Conservation (phyloP, 1,140 invertebrate species). For the Cheumatopsyche charites region DNA sequence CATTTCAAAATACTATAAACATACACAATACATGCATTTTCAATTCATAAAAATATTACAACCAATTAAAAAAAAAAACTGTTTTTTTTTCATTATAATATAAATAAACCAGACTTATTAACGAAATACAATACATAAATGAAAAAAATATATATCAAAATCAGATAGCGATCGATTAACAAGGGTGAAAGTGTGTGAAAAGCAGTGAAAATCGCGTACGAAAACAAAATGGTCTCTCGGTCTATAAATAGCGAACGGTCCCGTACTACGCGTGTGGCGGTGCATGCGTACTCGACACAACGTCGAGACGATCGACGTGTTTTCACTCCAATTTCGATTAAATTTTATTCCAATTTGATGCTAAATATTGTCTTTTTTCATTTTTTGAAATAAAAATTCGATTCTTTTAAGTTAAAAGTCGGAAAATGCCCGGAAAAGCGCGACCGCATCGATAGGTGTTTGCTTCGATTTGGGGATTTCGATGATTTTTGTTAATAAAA, state of each 20-base stretch:
- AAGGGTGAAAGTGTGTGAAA: slow-evolving; percentile 28
- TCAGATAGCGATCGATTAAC: slow-evolving; percentile 13
- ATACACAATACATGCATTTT: too few relatives aligned
- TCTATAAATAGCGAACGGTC: slow-evolving; percentile 34
- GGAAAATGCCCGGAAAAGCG: slow-evolving; percentile 12
- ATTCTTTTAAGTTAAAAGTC: background rate
- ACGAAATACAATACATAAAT: too few relatives aligned
- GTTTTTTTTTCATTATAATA: too few relatives aligned
- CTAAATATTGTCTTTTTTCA: too few relatives aligned
- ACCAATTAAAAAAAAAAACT: too few relatives aligned
- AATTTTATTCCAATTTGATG: too few relatives aligned
- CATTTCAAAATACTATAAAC: too few relatives aligned
- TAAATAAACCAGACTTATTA: too few relatives aligned
- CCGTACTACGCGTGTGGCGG: slow-evolving; percentile 26
- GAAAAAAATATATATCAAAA: too few relatives aligned
- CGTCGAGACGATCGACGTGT: slow-evolving; percentile 2
- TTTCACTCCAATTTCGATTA: background rate
- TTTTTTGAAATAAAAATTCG: background rate
- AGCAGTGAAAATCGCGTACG: slow-evolving; percentile 21
- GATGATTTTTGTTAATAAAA: too few relatives aligned
- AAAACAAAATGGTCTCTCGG: slow-evolving; percentile 32
- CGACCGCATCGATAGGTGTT: background rate
- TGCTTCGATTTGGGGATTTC: too few relatives aligned
- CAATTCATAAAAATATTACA: too few relatives aligned
- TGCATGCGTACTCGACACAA: slow-evolving; percentile 30